Evolutionary conservation across 2,888 invertebrate genomes (phyloP).

Genomic region (Leptinotarsa haldemani): DNA sequence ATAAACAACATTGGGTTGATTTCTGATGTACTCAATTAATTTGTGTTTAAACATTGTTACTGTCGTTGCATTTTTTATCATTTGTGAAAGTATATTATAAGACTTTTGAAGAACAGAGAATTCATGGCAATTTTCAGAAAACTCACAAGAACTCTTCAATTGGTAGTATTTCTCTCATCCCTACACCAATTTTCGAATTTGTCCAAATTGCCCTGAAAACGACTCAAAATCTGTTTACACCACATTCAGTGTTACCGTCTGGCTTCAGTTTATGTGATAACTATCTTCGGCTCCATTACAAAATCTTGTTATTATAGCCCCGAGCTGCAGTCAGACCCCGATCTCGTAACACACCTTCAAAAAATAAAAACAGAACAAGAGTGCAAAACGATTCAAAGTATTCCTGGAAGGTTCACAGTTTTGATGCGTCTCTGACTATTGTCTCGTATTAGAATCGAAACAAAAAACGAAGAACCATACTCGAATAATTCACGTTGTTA

Average conservation of each 20-base stretch:
- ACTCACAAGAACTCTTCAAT: too few species aligned
- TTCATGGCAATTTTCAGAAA: too few species aligned
- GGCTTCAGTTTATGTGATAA: constrained; percentile 35
- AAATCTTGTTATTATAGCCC: constrained; percentile 44
- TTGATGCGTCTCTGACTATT: constrained; percentile 32
- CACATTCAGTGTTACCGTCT: constrained; percentile 11
- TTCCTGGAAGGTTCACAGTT: constrained; percentile 41
- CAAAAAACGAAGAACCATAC: background rate
- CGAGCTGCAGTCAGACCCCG: constrained; percentile 35
- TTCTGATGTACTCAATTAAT: too few species aligned
- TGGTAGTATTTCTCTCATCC: too few species aligned
- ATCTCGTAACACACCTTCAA: constrained; percentile 39
- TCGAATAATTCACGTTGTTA: constrained; percentile 15
- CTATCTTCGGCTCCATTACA: constrained; percentile 36
- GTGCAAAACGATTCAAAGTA: constrained; percentile 40
- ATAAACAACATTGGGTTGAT: too few species aligned
- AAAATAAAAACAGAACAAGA: constrained; percentile 33
- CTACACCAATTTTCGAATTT: background rate
- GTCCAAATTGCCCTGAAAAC: background rate
- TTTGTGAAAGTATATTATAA: too few species aligned
- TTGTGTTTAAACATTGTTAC: too few species aligned
- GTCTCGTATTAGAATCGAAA: constrained; percentile 15
- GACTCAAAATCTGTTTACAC: background rate
- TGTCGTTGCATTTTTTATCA: too few species aligned
- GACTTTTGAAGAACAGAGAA: too few species aligned